Percentiles rank a stretch among this genome's conserved stretches.
These are phyloP conservation scores for Syritta pipiens DNA, from an alignment of 2,888 invertebrate genomes.

Conservation along the genomic window DNA sequence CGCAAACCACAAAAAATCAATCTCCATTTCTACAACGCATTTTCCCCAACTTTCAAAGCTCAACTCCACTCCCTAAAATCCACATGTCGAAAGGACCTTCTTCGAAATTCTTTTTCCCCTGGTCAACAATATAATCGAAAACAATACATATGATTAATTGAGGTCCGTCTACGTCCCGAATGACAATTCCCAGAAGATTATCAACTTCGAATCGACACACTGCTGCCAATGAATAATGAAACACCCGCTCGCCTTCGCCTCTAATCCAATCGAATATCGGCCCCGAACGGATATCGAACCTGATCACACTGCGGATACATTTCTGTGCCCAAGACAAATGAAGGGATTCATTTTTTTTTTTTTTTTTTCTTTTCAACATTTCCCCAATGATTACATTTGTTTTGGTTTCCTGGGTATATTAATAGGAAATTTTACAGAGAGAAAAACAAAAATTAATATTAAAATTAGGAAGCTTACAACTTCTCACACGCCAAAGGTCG, in stretches of 20 bases:
- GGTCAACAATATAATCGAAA: conserved; percentile 62
- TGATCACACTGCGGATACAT: conserved; percentile 1
- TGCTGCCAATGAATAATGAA: conserved; percentile 67
- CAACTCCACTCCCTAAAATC: too few species aligned
- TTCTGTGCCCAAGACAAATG: conserved; percentile 1
- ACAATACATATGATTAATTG: conserved; percentile 64
- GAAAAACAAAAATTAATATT: conserved; percentile 40
- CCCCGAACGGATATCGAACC: conserved; percentile 34
- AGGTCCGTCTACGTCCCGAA: conserved; percentile 61
- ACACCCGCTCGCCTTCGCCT: conserved; percentile 18
- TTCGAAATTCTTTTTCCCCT: conserved; percentile 39
- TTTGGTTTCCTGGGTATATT: conserved; percentile 3
- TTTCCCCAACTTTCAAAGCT: too few species aligned
- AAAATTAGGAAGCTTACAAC: conserved; percentile 47
- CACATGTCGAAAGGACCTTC: neutral
- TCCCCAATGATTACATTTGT: conserved; percentile 24
- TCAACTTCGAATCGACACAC: conserved; percentile 63
- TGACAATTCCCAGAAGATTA: conserved; percentile 67
- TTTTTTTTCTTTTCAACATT: conserved; percentile 21
- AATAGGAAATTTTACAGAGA: conserved; percentile 21
- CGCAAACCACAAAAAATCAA: too few species aligned
- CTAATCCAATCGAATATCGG: conserved; percentile 33
- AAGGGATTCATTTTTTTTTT: too few species aligned
- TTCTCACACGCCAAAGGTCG: neutral
- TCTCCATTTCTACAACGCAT: too few species aligned